A percentile compares a stretch with the other conserved stretches of the same genome.
Evolutionary conservation across 1,140 invertebrate genomes (phyloP).

Genomic region (Potamilus streckersoni): DNA sequence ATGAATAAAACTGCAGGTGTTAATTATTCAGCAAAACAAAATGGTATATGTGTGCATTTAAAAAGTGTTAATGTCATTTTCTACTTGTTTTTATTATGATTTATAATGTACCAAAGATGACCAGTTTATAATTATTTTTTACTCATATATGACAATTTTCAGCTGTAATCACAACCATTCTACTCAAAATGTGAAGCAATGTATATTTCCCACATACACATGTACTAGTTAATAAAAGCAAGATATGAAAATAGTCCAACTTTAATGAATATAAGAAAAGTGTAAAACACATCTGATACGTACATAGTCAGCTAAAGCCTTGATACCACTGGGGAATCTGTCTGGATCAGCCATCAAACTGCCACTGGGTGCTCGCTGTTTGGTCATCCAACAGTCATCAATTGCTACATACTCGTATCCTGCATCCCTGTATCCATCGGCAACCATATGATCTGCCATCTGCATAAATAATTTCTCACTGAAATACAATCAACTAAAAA

Average conservation of each 20-base stretch:
- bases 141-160: no score
- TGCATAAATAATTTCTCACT: constrained; percentile 92
- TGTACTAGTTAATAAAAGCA: not conserved
- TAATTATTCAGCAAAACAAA: no score
- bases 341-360: constrained; percentile 86
- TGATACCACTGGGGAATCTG: constrained; percentile 93
- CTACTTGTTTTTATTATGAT: no score
- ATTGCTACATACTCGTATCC: constrained; percentile 95
- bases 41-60: no score
- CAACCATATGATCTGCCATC: constrained; percentile 90
- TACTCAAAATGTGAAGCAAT: no score
- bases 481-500: constrained; percentile 16
- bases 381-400: constrained; percentile 95
- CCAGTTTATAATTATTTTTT: no score
- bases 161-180: no score
- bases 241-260: not conserved
- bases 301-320: constrained; percentile 90
- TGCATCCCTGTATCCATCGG: constrained; percentile 87
- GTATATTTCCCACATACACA: no score
- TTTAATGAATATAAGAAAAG: not conserved
- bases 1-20: no score
- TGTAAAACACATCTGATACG: constrained; percentile 62
- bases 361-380: constrained; percentile 80
- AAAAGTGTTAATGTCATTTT: no score
- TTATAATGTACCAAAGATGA: no score